Evolutionary conservation across 1,140 invertebrate species (phyloP), one percentile per base, ranked within the genome.

Genomic region (Ooceraea biroi): DNA sequence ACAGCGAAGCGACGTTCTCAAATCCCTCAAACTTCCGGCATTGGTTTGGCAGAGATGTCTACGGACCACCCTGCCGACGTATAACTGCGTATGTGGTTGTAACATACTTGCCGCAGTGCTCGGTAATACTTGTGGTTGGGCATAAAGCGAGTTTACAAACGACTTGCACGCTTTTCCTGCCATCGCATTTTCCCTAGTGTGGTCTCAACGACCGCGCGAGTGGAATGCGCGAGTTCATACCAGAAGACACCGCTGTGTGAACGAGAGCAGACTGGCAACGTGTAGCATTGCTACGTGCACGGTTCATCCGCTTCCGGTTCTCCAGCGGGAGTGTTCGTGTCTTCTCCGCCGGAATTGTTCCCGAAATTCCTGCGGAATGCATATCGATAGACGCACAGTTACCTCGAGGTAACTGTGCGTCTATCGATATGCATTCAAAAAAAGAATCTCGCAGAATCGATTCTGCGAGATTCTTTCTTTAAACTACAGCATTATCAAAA

Each of bases 121-220:
- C 55, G 41, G 78, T 85, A 89, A 88, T 88, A 89, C 66, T 68
- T 46, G 87, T 66, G 87, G 86, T 71, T 74, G 68, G 72, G 66
- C 73, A 25, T 89, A 89, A 89, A 89, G 87, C 84, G 87, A 88
- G 77, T 83, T 85, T 76, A 74, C 84, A 88, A 88, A 88, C 83
- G 87, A 76, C 87, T 78, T 55, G n/a, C 58, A 83, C 69, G 71
- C 66, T 82, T 85, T 89, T 83, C 55, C 74, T 71, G 61, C 27
- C 22, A 19, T 36, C 58, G 74, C 57, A 82, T 85, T 82, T 85
- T 57, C 63, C 17, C 46, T 48, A 61, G 36, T 14, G 41, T 17
- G 36, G 0, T 69, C 46, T 22, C 19, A 83, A 89, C 69, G 87
- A 84, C 73, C 76, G 41, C 57, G 60, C 25, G 66, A 52, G 52